Base-by-base conservation (phyloP, 2,113 vertebrate genomes). In the Hydrochoerus hydrochaeris region DNA sequence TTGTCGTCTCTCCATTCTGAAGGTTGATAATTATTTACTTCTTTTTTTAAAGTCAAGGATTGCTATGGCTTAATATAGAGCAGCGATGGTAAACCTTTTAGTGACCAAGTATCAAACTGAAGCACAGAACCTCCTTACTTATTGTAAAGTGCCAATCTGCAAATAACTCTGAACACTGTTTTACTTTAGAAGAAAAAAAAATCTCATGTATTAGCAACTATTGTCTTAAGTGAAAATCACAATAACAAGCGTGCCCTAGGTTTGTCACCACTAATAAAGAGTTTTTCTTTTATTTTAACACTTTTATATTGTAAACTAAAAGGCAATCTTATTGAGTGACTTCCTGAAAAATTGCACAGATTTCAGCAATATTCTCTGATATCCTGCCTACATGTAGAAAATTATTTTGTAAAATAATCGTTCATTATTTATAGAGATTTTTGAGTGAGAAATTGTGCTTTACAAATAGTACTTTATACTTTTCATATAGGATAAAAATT, bases 401-500 rank as follows among this genome's bases (percentile, higher is more conserved):
- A 85, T 60, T 65, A 67, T 85, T 52, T 78, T 32, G 44, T 7
- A 49, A 78, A 78, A 32, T 78, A 49, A 84, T 90, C 94, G 81
- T 89, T 85, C 73, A 82, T 83, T 94, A 92, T 95, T 96, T 96
- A 85, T 93, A 71, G 49, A 85, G 6, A 60, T 73, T 9, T 9
- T 78, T 63, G 19, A 62, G 11, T 78, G 46, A 85, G 71, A 89
- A 97, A 88, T 11, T 67, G 32, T 86, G 9, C n/a, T 83, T 85
- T 65, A 91, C 19, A 89, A 92, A 95, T 17, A 69, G 9, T 52
- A 20, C 24, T 85, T 58, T 78, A 35, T 91, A 46, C 57, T 62
- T 52, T 85, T 83, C 6, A 88, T 57, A 41, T 28, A 78, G 54
- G 1, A 58, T 88, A 71, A 78, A 83, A 88, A 38, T 71, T 24